These are phyloP conservation scores for Drosophila nasuta DNA, from an alignment of 1,140 invertebrate genomes.

Conservation along the genomic window DNA sequence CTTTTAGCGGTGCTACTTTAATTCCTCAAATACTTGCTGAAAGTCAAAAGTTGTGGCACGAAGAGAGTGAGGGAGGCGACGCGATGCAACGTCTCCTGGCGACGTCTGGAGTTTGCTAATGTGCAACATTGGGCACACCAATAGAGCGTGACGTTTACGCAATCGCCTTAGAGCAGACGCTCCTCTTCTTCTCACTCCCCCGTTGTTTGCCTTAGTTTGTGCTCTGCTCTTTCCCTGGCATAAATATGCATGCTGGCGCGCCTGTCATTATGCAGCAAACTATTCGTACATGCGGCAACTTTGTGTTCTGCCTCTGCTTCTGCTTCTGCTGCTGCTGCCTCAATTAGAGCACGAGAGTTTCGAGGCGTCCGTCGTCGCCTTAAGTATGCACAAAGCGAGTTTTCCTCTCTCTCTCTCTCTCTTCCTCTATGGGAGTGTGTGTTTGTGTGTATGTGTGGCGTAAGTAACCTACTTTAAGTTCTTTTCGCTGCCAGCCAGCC, in stretches of 20 bases:
- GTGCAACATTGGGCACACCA: conserved; percentile 55
- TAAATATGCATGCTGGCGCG: conserved; percentile 72
- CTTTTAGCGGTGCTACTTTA: neutral
- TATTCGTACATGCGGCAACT: conserved; percentile 75
- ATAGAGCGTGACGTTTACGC: conserved; percentile 68
- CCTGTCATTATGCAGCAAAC: conserved; percentile 78
- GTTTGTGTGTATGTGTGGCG: conserved; percentile 32
- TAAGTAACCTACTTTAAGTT: conserved; percentile 77
- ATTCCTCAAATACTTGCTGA: neutral
- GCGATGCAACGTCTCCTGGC: neutral
- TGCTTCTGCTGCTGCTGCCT: conserved; percentile 49
- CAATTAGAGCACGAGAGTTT: conserved; percentile 57
- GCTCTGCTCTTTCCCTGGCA: conserved; percentile 8
- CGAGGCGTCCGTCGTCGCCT: conserved; percentile 33
- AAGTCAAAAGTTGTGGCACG: conserved; percentile 2
- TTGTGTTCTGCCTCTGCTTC: conserved; percentile 42
- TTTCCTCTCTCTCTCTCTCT: neutral
- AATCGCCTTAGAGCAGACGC: conserved; percentile 21
- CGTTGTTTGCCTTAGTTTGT: neutral
- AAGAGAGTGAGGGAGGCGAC: neutral
- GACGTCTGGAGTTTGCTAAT: conserved; percentile 6
- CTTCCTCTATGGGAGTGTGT: neutral
- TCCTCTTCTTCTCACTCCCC: neutral
- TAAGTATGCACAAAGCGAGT: conserved; percentile 67
- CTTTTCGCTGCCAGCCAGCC: conserved; percentile 56